Percentiles rank a stretch among this genome's conserved stretches.
These are phyloP conservation scores for Porites lutea DNA, from an alignment of 64 coral and sea anemone genomes.

Conservation along the genomic window DNA sequence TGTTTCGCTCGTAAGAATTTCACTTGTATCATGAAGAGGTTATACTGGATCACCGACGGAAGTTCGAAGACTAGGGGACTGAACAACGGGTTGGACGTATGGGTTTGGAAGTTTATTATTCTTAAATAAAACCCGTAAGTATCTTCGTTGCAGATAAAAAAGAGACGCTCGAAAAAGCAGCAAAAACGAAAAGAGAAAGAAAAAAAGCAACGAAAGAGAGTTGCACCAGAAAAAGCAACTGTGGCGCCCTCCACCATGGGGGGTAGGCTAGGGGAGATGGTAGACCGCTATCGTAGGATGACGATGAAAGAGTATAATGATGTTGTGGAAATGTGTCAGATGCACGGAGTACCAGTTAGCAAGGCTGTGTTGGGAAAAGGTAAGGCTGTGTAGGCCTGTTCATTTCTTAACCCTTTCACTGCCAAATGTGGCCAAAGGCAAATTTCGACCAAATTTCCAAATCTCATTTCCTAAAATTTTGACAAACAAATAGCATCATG, in stretches of 20 bases:
- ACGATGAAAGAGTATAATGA: slow-evolving; percentile 90
- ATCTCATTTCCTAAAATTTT: too few species aligned
- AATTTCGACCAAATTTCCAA: too few species aligned
- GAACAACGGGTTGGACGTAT: too few species aligned
- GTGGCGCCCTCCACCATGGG: slow-evolving; percentile 80
- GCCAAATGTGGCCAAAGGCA: not conserved
- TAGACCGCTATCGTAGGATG: slow-evolving; percentile 82
- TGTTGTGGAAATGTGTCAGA: slow-evolving; percentile 88
- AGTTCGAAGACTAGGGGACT: too few species aligned
- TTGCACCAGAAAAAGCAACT: slow-evolving; percentile 56
- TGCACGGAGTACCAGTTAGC: slow-evolving; percentile 92
- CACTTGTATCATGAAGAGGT: too few species aligned
- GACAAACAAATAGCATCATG: too few species aligned
- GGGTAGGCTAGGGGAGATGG: slow-evolving; percentile 65
- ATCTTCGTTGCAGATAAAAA: slow-evolving; percentile 67
- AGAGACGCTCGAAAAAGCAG: slow-evolving; percentile 86
- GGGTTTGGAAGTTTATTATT: too few species aligned
- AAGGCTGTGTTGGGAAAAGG: slow-evolving; percentile 85
- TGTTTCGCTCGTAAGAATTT: too few species aligned
- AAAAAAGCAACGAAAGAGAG: slow-evolving; percentile 81
- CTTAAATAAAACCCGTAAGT: not conserved
- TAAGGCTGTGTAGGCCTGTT: not conserved
- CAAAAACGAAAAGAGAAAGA: slow-evolving; percentile 95
- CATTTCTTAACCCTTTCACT: not conserved
- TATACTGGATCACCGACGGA: too few species aligned